These are phyloP conservation scores for Rhombomys opimus DNA, from an alignment of 2,113 vertebrate genomes.

Conservation along the genomic window DNA sequence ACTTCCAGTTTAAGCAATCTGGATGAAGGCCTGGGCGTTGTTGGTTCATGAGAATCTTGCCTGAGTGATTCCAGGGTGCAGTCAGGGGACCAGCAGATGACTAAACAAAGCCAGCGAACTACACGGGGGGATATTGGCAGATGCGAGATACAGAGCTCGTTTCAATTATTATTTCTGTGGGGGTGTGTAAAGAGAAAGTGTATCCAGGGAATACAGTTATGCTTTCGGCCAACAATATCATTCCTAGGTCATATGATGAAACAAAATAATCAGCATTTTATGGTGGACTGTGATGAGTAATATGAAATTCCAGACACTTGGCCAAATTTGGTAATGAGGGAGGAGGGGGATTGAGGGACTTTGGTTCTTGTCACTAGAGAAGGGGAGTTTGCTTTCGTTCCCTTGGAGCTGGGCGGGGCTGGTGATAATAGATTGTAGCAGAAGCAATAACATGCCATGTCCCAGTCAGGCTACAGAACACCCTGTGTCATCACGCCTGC, in stretches of 20 bases:
- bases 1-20: constrained; percentile 41
- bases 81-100: constrained; percentile 21
- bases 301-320: not conserved
- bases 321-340: not conserved
- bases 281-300: not conserved
- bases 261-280: constrained; percentile 19
- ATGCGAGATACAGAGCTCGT: not conserved
- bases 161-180: constrained; percentile 44
- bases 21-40: constrained; percentile 38
- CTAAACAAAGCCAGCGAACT: not conserved
- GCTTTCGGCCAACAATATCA: constrained; percentile 41
- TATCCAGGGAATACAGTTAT: constrained; percentile 17
- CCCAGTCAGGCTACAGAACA: not conserved
- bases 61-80: not conserved
- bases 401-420: not conserved
- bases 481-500: not conserved
- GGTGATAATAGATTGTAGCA: not conserved
- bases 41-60: constrained; percentile 17
- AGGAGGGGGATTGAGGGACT: not conserved
- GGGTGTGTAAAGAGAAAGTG: not conserved
- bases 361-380: not conserved
- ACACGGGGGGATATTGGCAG: not conserved
- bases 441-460: not conserved
- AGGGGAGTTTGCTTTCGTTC: not conserved
- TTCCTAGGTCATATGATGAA: constrained; percentile 30